Conservation (phyloP, 2,888 invertebrate species). For the Eumacrocentrus americanus region DNA sequence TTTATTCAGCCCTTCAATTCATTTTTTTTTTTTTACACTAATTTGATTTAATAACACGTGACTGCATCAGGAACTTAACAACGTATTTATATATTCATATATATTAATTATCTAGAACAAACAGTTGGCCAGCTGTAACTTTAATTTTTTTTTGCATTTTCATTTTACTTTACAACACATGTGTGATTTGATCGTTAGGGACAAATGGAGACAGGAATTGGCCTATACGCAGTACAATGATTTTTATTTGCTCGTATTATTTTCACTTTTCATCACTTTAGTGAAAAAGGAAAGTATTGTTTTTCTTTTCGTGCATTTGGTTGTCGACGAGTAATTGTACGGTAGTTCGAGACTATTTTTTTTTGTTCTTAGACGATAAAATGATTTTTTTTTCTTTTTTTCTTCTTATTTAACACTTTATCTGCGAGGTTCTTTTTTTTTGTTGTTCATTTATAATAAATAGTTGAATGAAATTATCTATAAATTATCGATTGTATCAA, state of each 20-base stretch:
- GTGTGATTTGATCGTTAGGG: conserved; percentile 12
- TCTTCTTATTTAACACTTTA: conserved; percentile 8
- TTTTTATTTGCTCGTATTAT: too few relatives aligned
- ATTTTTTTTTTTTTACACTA: conserved; percentile 41
- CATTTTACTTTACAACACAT: conserved; percentile 19
- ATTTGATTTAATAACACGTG: conserved; percentile 58
- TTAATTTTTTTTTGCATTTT: conserved; percentile 20
- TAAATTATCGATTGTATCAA: too few relatives aligned
- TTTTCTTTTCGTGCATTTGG: background rate
- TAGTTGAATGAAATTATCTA: background rate
- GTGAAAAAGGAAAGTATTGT: too few relatives aligned
- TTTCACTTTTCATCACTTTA: too few relatives aligned
- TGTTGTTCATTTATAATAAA: background rate
- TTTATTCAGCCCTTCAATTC: background rate
- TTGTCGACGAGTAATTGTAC: background rate
- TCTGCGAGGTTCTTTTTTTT: background rate
- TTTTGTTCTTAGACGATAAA: background rate
- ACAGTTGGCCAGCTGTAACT: conserved; percentile 47
- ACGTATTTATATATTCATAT: conserved; percentile 40
- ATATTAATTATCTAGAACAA: conserved; percentile 50
- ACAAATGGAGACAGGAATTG: background rate
- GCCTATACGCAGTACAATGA: conserved; percentile 2
- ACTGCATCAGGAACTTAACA: conserved; percentile 57
- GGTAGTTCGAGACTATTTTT: conserved; percentile 4
- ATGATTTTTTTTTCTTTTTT: too few relatives aligned